Evolutionary conservation across 1,140 invertebrate species (phyloP).

Genomic region (Thaumatotibia leucotreta): DNA sequence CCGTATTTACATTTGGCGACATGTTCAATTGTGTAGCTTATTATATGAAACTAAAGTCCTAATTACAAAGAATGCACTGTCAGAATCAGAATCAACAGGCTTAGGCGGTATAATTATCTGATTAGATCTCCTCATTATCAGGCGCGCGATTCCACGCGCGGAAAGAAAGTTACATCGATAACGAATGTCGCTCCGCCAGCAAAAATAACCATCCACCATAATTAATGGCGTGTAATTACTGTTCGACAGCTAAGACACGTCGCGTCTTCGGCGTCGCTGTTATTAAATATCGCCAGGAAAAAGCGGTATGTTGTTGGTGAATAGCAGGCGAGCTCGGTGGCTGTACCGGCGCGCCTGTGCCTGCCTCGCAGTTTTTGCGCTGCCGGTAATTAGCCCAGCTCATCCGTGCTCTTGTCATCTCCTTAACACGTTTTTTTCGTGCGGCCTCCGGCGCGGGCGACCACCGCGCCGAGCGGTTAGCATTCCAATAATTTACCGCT

Average conservation of each 20-base stretch:
- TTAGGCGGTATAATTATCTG: constrained; percentile 19
- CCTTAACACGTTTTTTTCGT: constrained; percentile 60
- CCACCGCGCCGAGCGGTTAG: constrained; percentile 46
- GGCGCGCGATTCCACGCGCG: constrained; percentile 13
- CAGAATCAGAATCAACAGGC: neutral
- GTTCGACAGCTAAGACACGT: constrained; percentile 26
- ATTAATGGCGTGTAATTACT: constrained; percentile 51
- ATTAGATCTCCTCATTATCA: constrained; percentile 27
- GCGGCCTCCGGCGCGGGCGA: constrained; percentile 50
- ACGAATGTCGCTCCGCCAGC: constrained; percentile 30
- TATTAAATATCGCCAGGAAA: constrained; percentile 38
- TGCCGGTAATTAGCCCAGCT: constrained; percentile 50
- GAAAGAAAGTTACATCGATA: constrained; percentile 39
- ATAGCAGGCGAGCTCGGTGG: constrained; percentile 36
- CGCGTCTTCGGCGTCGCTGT: constrained; percentile 33
- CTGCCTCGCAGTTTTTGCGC: constrained; percentile 42
- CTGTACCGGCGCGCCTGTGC: constrained; percentile 36
- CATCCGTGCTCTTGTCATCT: constrained; percentile 65
- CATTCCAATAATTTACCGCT: constrained; percentile 74
- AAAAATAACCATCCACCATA: constrained; percentile 35
- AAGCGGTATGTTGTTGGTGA: constrained; percentile 33
- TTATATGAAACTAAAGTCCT: neutral
- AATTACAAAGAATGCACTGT: neutral
- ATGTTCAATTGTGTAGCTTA: neutral
- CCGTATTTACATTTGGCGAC: neutral